These are phyloP conservation scores for Drosophila meridionalis DNA, from an alignment of 2,888 invertebrate species.

Conservation along the genomic window DNA sequence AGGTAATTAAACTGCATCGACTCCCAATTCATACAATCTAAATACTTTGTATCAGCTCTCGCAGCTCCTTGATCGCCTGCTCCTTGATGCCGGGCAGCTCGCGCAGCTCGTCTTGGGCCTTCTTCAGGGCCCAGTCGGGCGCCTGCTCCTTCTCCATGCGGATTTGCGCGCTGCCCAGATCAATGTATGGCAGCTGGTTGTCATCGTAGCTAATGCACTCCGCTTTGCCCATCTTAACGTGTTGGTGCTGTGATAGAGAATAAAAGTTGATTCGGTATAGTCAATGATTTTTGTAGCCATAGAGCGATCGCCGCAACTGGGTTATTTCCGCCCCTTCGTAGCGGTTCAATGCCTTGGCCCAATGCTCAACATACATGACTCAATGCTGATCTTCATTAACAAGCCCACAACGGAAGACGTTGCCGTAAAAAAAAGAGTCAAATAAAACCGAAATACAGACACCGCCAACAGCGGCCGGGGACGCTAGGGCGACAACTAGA, in stretches of 20 bases:
- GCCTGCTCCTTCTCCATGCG: slow-evolving; percentile 88
- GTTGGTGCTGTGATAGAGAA: slow-evolving; percentile 64
- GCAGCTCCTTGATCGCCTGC: slow-evolving; percentile 87
- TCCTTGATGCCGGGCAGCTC: slow-evolving; percentile 89
- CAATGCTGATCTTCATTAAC: slow-evolving; percentile 71
- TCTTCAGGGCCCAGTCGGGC: slow-evolving; percentile 87
- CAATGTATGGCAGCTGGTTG: slow-evolving; percentile 87
- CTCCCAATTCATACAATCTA: fast-evolving
- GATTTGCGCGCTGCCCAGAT: slow-evolving; percentile 87
- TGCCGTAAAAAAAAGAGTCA: slow-evolving; percentile 29
- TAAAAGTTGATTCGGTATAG: slow-evolving; percentile 49
- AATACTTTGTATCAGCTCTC: slow-evolving; percentile 86
- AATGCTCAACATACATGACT: slow-evolving; percentile 62
- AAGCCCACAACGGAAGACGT: slow-evolving; percentile 56
- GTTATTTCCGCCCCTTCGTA: slow-evolving; percentile 64
- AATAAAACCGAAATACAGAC: slow-evolving; percentile 22
- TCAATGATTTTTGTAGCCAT: slow-evolving; percentile 54
- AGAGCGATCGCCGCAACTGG: slow-evolving; percentile 50
- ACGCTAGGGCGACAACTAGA: slow-evolving; percentile 30
- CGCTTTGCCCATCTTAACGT: slow-evolving; percentile 73
- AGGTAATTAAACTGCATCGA: background rate
- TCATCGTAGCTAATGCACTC: slow-evolving; percentile 85
- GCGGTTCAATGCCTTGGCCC: slow-evolving; percentile 73
- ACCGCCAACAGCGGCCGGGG: slow-evolving; percentile 3
- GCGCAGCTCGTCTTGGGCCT: slow-evolving; percentile 89